Evolutionary conservation across 92 coral and sea anemone species (phyloP).

Genomic region (Anthopleura xanthogrammica): DNA sequence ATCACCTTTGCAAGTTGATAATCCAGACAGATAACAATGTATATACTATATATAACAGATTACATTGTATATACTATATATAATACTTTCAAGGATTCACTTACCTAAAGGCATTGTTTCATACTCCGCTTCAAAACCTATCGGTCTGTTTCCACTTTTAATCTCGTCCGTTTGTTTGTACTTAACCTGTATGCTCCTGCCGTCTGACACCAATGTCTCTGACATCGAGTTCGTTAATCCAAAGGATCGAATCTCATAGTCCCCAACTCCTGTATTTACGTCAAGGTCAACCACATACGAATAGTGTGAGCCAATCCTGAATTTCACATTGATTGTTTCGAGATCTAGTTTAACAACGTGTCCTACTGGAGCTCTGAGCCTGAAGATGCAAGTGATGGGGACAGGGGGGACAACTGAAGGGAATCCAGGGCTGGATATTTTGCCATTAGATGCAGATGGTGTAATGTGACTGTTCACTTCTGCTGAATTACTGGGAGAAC

Average conservation of each 20-base stretch:
- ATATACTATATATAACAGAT: no score
- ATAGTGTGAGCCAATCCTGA: background rate
- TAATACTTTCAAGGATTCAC: background rate
- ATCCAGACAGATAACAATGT: no score
- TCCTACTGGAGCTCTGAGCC: conserved; percentile 32
- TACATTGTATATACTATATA: no score
- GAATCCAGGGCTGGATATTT: conserved; percentile 42
- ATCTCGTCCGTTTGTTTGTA: conserved; percentile 2
- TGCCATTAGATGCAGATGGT: conserved; percentile 20
- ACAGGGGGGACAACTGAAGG: conserved; percentile 31
- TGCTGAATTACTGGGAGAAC: conserved; percentile 39
- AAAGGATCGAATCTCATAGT: background rate
- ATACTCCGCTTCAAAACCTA: conserved; percentile 16
- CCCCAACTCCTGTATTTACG: background rate
- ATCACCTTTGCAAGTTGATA: background rate
- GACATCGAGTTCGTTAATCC: background rate
- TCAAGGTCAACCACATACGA: background rate
- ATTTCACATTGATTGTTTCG: conserved; percentile 8
- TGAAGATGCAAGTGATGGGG: conserved; percentile 38
- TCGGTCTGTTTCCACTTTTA: background rate
- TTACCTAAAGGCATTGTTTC: background rate
- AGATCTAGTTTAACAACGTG: conserved; percentile 37
- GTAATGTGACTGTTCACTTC: conserved; percentile 19
- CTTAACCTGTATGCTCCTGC: background rate
- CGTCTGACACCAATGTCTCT: conserved; percentile 8